Base-by-base conservation (phyloP, 1,140 invertebrate genomes). In the Megalonaias nervosa region DNA sequence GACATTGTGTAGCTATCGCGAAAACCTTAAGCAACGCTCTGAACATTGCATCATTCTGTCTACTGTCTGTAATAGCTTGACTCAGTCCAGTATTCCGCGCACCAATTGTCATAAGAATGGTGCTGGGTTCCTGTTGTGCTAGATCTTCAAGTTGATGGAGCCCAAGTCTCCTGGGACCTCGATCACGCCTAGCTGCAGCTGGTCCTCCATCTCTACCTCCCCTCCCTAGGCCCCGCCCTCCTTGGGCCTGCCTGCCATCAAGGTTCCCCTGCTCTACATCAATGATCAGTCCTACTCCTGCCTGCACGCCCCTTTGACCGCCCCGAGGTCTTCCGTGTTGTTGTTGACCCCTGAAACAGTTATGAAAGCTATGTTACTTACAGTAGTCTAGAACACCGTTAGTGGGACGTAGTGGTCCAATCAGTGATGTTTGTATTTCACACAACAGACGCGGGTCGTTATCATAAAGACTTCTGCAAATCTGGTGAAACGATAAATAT, bases 1-100 rank as follows among this genome's bases (percentile, higher is more conserved):
- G 68, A 56, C 76, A 78, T 31, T 12, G 23, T 13, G 68, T 73
- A 2, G 76, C 71, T 55, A 60, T 78, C 38, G 76, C 76, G 17
- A 78, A 55, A 2, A 78, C 76, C 14, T 59, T 68, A 13, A 78
- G 17, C 58, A 78, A 31, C 16, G 69, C 14, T 57, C 31, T 59
- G 2, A 78, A 38, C 65, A 73, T 26, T 9, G 48, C 55, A 3
- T 56, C 58, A n/a, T 74, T 55, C 6, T 21, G 5, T 17, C 26
- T 59, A 69, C 70, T 68, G 6, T 68, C 26, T 23, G 19, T 15
- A 12, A 78, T 48, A 26, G 21, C 66, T 55, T 78, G 71, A 31
- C 70, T 60, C 48, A 74, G 31, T 21, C 58, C 65, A 31, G 70
- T 55, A 26, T 73, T 38, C 21, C 71, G 70, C 57, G 67, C 55